phyloP scores from a whole-genome alignment of 2,888 invertebrate genomes.

The Amphipoea lucens region DNA sequence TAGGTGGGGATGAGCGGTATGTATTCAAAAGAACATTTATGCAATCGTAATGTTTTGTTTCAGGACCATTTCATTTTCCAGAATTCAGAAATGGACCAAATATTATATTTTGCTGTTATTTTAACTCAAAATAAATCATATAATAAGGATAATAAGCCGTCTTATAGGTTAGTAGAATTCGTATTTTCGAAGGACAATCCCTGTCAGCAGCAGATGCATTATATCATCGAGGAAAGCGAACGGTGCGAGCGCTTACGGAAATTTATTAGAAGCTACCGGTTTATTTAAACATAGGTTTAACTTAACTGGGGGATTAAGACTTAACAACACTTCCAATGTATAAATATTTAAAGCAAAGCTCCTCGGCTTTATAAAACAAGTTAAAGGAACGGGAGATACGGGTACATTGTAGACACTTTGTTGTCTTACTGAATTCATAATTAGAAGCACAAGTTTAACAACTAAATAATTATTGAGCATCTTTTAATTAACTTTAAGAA shows the following conservation, averaged over 20 bases:
- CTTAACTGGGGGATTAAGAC: conserved; percentile 20
- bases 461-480: neutral
- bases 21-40: conserved; percentile 2
- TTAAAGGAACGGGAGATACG: neutral
- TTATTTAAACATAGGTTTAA: conserved; percentile 8
- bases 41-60: conserved; percentile 14
- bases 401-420: neutral
- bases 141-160: neutral
- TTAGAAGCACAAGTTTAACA: neutral
- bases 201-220: conserved; percentile 41
- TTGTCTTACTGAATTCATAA: neutral
- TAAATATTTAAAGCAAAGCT: conserved; percentile 1
- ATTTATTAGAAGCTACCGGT: conserved; percentile 44
- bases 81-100: neutral
- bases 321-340: neutral
- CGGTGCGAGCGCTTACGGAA: conserved; percentile 34
- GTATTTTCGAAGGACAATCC: conserved; percentile 31
- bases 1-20: neutral
- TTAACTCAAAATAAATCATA: too few species aligned
- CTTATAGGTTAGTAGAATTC: conserved; percentile 22
- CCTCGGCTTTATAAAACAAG: neutral
- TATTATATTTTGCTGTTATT: neutral
- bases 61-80: neutral
- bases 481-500: neutral
- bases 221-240: conserved; percentile 41